Base-by-base conservation (phyloP, 2,888 invertebrate species). In the Allygus modestus region DNA sequence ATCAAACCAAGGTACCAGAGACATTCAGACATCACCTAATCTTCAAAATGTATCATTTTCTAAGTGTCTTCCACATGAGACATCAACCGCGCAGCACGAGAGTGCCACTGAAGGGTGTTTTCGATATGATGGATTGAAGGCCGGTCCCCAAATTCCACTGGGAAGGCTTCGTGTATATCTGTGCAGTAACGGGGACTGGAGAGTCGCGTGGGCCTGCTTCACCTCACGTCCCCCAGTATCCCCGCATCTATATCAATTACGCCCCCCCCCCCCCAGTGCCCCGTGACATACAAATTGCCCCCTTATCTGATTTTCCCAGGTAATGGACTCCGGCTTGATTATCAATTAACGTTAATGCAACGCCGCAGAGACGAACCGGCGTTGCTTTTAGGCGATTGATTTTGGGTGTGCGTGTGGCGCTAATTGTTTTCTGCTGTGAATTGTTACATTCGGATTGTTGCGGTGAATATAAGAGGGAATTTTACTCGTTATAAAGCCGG, bases 291-390 rank as follows among this genome's bases (percentile, higher is more conserved):
- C 65, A 65, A 65, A 65, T 65, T 65, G 65, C 31, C 4, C 65
- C 11, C 31, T 65, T 65, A 65, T 65, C 65, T 15, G 31, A 65
- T 65, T 65, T 65, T 17, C 17, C 65, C 65, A 26, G 65, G 28
- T 65, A 65, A 65, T 65, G 65, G 65, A 65, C 65, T 65, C 65
- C 0, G 15, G 65, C n/a, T n/a, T n/a, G n/a, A 31, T 65, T 28
- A 65, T 65, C 54, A 54, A 15, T 54, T 54, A 23, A 54, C 23
- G 11, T 46, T 46, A 46, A 15, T 46, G 17, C 17, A 15, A 46
- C 23, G 54, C 54, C 17, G 23, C 5, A 20, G 23, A 23, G 54
- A 54, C 54, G 20, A 54, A 5, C 54, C 23, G 54, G 54, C 9
- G 4, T 15, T 11, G 23, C 54, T 54, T 54, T 54, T 23, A 54